These are phyloP conservation scores for Plectus sambesii DNA, from an alignment of 1,140 invertebrate genomes.

Conservation along the genomic window DNA sequence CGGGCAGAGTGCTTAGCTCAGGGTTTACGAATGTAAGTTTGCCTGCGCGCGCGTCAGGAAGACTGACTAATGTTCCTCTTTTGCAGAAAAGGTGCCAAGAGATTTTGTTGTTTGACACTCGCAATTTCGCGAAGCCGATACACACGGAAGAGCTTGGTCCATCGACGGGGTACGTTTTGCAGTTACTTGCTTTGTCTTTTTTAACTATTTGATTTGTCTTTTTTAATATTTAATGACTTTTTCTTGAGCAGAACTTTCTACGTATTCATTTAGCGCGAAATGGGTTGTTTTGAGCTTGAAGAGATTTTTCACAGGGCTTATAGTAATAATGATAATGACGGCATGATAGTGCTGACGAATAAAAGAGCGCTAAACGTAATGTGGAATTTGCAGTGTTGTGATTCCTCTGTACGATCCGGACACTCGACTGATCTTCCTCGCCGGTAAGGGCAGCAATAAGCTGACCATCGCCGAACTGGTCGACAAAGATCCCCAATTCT, in stretches of 20 bases:
- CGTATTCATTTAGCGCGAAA: too few relatives aligned
- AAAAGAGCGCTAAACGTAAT: too few relatives aligned
- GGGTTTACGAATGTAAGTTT: conserved; percentile 45
- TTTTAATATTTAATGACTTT: too few relatives aligned
- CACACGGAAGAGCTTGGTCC: conserved; percentile 29
- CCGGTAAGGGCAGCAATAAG: conserved; percentile 68
- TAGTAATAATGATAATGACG: too few relatives aligned
- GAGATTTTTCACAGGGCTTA: too few relatives aligned
- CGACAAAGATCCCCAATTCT: conserved; percentile 48
- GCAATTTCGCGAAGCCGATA: conserved; percentile 36
- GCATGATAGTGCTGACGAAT: background rate
- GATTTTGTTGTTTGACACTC: conserved; percentile 44
- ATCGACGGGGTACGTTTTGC: conserved; percentile 43
- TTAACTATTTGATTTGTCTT: background rate
- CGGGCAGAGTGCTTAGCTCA: conserved; percentile 43
- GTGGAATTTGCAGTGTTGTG: conserved; percentile 57
- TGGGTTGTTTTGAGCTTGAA: too few relatives aligned
- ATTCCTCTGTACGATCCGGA: conserved; percentile 84
- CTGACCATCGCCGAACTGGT: conserved; percentile 16
- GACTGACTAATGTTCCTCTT: conserved; percentile 5
- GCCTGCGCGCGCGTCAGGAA: background rate
- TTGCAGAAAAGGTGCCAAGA: conserved; percentile 42
- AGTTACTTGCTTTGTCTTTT: background rate
- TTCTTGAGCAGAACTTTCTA: too few relatives aligned
- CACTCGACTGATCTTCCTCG: conserved; percentile 79